Percentiles rank a stretch among this genome's conserved stretches.
Conservation (phyloP, 1,140 invertebrate species). For the Temnothorax longispinosus region DNA sequence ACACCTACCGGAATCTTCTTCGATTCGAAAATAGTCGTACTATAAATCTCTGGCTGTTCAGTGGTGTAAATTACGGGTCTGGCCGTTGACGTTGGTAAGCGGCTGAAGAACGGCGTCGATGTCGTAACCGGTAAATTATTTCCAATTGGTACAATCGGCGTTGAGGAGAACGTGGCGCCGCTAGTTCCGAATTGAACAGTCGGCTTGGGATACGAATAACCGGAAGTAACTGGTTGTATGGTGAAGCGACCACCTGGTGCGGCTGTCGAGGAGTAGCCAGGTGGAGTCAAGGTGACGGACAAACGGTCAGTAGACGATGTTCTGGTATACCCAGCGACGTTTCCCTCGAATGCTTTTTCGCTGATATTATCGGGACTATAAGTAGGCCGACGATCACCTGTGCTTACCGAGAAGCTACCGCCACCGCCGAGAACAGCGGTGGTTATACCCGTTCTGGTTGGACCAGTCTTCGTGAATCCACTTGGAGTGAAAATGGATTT, state of each 20-base stretch:
- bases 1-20: constrained; percentile 68
- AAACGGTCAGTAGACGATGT: constrained; percentile 12
- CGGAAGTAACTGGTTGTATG: constrained; percentile 23
- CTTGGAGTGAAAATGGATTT: constrained; percentile 40
- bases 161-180: constrained; percentile 20
- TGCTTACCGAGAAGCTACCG: constrained; percentile 79
- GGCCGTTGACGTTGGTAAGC: constrained; percentile 65
- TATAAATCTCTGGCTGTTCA: constrained; percentile 72
- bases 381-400: constrained; percentile 65
- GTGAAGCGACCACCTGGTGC: constrained; percentile 40
- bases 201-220: constrained; percentile 76
- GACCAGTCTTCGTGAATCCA: constrained; percentile 80
- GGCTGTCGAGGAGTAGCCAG: constrained; percentile 16
- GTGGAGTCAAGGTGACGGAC: background rate
- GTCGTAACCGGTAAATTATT: constrained; percentile 68
- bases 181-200: constrained; percentile 64
- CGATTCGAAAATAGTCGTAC: constrained; percentile 72
- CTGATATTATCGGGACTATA: constrained; percentile 79
- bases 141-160: constrained; percentile 7
- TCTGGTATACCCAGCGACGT: constrained; percentile 69
- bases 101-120: constrained; percentile 69
- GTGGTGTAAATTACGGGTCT: constrained; percentile 74
- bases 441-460: constrained; percentile 82
- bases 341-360: constrained; percentile 79
- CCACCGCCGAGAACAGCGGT: constrained; percentile 82